Conservation (phyloP, 1,140 invertebrate genomes). For the Drosophila teissieri region DNA sequence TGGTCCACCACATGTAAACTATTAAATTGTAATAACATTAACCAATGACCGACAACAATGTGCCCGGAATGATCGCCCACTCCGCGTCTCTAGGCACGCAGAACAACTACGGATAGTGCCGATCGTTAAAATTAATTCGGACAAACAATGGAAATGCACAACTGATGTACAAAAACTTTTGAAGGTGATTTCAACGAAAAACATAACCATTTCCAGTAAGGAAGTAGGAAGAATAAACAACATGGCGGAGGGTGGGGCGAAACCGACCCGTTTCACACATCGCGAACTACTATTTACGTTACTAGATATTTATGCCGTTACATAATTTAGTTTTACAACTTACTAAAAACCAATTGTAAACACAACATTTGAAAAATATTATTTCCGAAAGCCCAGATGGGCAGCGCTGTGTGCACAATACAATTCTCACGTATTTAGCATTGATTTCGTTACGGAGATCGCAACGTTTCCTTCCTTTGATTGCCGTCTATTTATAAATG, state of each 20-base stretch:
- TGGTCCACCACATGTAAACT: slow-evolving; percentile 45
- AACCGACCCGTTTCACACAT: no score
- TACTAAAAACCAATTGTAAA: no score
- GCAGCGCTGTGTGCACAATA: background rate
- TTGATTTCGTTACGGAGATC: slow-evolving; percentile 21
- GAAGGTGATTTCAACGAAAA: background rate
- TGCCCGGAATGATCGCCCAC: slow-evolving; percentile 24
- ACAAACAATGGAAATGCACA: slow-evolving; percentile 29
- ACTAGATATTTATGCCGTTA: no score
- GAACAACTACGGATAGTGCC: background rate
- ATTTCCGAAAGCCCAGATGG: slow-evolving; percentile 3
- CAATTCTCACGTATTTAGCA: slow-evolving; percentile 24
- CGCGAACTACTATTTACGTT: no score
- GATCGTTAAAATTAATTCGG: slow-evolving; percentile 9
- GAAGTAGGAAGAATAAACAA: background rate
- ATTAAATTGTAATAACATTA: slow-evolving; percentile 48
- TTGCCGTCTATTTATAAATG: slow-evolving; percentile 58
- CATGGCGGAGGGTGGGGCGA: no score
- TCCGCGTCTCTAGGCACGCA: slow-evolving; percentile 9
- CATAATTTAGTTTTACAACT: no score
- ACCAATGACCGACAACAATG: slow-evolving; percentile 35
- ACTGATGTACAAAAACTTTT: background rate
- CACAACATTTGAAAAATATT: no score
- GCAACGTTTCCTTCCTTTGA: slow-evolving; percentile 46
- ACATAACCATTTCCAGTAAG: background rate